Evolutionary conservation across 2,113 vertebrate genomes (phyloP), one percentile per base, ranked within the genome.

Genomic region (Tychaedon coryphoeus): DNA sequence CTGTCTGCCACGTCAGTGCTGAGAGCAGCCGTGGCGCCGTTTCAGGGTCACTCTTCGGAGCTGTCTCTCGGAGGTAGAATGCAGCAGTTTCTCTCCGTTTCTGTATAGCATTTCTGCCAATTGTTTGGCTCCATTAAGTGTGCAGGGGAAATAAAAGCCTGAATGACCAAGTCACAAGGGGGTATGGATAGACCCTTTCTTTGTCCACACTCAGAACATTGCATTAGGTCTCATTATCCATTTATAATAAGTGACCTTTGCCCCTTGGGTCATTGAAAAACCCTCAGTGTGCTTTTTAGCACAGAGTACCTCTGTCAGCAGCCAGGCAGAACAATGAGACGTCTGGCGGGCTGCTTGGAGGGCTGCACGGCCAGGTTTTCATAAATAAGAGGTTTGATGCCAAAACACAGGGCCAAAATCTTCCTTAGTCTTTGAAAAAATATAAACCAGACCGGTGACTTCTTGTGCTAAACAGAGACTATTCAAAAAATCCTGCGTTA

Each of bases 151-250:
- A 98, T 98, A 98, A 98, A 98, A 98, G 98, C 97, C 98, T 98
- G 97, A 98, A 98, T 97, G 98, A 97, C 98, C 97, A 97, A 98
- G 97, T 98, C 98, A 98, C 98, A 97, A 98, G 98, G 98, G 98
- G 97, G 97, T 98, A 92, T 97, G 95, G 97, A 98, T 97, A 98
- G 98, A 97, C 97, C 97, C 97, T 98, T 97, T 97, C 98, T 98
- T 98, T 98, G 97, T 98, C 98, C 97, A 96, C 95, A 95, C 97
- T 97, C 96, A 73, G 98, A 98, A 97, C 96, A 97, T 96, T 98
- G 97, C 98, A 98, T 98, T 98, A 98, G 98, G 97, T 98, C 98
- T 98, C 98, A 98, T 98, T 98, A 98, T 98, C 98, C 98, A 98
- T 98, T 98, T 98, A 98, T 98, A 98, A 98, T 98, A 98, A 95